Conservation (phyloP, 2,797 vertebrate genomes). For the Siniperca obscura region DNA sequence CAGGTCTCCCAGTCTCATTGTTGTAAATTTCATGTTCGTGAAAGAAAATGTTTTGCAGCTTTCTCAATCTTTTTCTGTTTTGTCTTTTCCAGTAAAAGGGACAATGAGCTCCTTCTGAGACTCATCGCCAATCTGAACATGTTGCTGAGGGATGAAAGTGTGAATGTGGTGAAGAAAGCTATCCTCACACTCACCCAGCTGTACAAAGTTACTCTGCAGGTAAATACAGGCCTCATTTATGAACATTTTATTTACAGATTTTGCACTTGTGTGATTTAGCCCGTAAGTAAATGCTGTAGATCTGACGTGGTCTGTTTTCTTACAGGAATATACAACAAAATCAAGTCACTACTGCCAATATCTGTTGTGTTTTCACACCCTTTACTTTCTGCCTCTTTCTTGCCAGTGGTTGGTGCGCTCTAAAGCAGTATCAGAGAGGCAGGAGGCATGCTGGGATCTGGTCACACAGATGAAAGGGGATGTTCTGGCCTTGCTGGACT, state of each 20-base stretch:
- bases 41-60: neutral
- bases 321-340: neutral
- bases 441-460: conserved; percentile 97
- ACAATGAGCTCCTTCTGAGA: conserved; percentile 92
- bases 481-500: conserved; percentile 91
- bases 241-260: neutral
- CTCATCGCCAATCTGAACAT: conserved; percentile 96
- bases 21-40: neutral
- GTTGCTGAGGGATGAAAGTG: conserved; percentile 93
- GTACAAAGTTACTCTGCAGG: conserved; percentile 94
- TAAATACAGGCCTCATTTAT: conserved; percentile 48
- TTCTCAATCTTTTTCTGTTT: neutral
- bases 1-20: neutral
- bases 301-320: neutral
- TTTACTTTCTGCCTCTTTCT: conserved; percentile 6
- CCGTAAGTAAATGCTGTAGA: neutral
- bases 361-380: neutral
- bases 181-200: conserved; percentile 96
- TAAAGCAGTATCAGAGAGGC: conserved; percentile 88
- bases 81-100: conserved; percentile 87
- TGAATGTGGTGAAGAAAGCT: conserved; percentile 96
- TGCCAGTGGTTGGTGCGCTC: conserved; percentile 93
- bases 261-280: neutral
- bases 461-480: conserved; percentile 93
- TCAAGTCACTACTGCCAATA: neutral